Percentiles rank a stretch among this genome's conserved stretches.
phyloP scores from a whole-genome alignment of 2,888 invertebrate genomes.

The Tipula confusa region DNA sequence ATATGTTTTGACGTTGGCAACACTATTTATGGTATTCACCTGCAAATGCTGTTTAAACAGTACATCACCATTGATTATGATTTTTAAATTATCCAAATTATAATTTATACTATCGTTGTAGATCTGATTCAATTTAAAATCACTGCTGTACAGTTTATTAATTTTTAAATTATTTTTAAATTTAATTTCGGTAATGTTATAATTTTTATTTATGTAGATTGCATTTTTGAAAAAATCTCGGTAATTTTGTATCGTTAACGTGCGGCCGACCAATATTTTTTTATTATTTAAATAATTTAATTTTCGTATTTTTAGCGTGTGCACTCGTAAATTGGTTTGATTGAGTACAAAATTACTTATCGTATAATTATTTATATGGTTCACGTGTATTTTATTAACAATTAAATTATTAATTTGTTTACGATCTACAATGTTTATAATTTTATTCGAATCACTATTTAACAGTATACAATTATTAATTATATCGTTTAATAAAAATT shows the following conservation, averaged over 20 bases:
- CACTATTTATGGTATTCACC: not conserved
- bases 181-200: not conserved
- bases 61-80: not conserved
- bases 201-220: not conserved
- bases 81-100: not conserved
- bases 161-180: slow-evolving; percentile 12
- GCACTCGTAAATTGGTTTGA: not conserved
- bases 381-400: not conserved
- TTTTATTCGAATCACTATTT: not conserved
- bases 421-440: not conserved
- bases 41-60: not conserved
- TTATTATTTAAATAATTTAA: not conserved
- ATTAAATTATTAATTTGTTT: not conserved
- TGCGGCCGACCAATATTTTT: not conserved
- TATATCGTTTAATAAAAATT: not conserved
- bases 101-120: not conserved
- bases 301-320: not conserved
- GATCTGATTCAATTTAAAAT: not conserved
- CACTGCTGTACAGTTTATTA: not conserved
- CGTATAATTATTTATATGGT: not conserved
- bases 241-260: not conserved
- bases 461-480: not conserved
- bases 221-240: not conserved
- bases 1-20: not conserved
- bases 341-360: not conserved